A percentile compares a stretch with the other conserved stretches of the same genome.
Evolutionary conservation across 2,113 vertebrate species (phyloP).

Genomic region (Opisthocomus hoazin): DNA sequence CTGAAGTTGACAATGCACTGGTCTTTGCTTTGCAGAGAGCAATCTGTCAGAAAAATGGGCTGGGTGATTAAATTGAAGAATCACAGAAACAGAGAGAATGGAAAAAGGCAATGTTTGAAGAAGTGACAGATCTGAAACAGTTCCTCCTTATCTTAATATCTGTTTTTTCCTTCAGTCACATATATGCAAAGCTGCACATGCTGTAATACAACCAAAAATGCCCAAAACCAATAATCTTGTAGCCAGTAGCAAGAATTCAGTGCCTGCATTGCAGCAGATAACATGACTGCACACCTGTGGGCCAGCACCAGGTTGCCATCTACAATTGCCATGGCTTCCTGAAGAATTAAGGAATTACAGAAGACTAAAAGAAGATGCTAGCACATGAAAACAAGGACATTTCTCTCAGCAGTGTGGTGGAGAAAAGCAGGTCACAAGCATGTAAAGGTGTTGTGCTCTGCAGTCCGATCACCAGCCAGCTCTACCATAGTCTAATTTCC

Average conservation of each 20-base stretch:
- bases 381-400: neutral
- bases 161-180: neutral
- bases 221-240: neutral
- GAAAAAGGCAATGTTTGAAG: neutral
- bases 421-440: neutral
- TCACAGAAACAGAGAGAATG: neutral
- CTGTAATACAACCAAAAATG: neutral
- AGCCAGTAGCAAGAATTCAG: neutral
- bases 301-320: neutral
- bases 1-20: neutral
- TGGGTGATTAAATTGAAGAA: neutral
- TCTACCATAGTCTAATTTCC: neutral
- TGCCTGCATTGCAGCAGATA: neutral
- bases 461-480: neutral
- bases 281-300: neutral
- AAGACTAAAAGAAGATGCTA: neutral
- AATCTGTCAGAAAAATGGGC: neutral
- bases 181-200: neutral
- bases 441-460: fast-evolving
- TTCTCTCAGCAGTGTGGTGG: neutral
- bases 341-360: neutral
- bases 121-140: neutral
- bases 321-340: neutral
- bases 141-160: neutral
- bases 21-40: neutral